Conservation (phyloP, 2,113 vertebrate genomes). For the Grammomys surdaster region DNA sequence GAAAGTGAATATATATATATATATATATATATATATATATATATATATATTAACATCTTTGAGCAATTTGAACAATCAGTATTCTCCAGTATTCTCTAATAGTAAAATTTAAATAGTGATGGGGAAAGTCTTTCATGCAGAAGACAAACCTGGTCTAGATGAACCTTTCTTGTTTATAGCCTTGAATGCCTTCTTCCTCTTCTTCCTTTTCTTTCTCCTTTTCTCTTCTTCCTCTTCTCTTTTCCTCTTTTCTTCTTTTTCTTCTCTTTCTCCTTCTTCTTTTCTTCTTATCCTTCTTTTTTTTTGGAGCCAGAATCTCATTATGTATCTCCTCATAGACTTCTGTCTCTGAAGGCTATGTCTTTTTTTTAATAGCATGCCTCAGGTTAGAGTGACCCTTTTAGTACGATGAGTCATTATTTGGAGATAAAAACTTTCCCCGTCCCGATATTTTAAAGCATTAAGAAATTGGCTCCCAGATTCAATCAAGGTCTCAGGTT, state of each 20-base stretch:
- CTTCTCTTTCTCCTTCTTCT: not conserved
- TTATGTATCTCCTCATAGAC: not conserved
- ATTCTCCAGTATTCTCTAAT: constrained; percentile 81
- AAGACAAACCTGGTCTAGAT: constrained; percentile 50
- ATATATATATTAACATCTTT: constrained; percentile 85
- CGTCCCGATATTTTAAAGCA: constrained; percentile 3
- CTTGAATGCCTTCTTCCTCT: not conserved
- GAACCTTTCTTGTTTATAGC: constrained; percentile 58
- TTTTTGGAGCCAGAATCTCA: not conserved
- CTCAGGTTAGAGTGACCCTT: constrained; percentile 55
- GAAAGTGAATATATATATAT: constrained; percentile 82
- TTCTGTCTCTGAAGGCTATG: constrained; percentile 49
- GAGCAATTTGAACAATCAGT: constrained; percentile 83
- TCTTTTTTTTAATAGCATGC: not conserved
- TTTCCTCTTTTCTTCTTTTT: too few species aligned
- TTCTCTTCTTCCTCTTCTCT: not conserved
- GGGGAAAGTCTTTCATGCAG: constrained; percentile 70
- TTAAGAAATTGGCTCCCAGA: not conserved
- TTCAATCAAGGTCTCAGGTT: not conserved
- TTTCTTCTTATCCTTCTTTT: not conserved
- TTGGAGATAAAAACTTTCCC: not conserved
- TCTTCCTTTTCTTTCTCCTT: too few species aligned
- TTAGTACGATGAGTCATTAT: not conserved
- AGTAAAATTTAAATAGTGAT: constrained; percentile 84
- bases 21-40: constrained; percentile 87